These are phyloP conservation scores for Drosophila kurseongensis DNA, from an alignment of 1,140 invertebrate genomes.

Conservation along the genomic window DNA sequence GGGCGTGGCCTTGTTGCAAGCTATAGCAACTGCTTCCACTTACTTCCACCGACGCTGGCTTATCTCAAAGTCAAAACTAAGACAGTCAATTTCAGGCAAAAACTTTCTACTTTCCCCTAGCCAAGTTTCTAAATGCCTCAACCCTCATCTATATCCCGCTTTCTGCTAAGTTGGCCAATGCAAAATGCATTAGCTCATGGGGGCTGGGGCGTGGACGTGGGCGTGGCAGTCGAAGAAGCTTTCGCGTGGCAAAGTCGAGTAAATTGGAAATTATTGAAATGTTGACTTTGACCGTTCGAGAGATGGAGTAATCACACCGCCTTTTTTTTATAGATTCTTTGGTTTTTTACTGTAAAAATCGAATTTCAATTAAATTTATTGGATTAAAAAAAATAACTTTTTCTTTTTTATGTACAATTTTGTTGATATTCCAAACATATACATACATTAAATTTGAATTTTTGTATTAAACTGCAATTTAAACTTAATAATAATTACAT, in stretches of 20 bases:
- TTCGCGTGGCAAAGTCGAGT: constrained; percentile 25
- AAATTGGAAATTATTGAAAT: constrained; percentile 60
- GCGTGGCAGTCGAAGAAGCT: constrained; percentile 9
- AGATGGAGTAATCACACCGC: not conserved
- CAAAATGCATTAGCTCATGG: constrained; percentile 59
- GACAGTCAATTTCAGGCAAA: constrained; percentile 59
- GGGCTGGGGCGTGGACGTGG: not conserved
- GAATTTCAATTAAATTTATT: not conserved
- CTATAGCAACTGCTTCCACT: constrained; percentile 29
- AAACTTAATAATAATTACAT: no score
- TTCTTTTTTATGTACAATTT: not conserved
- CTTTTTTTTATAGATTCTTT: constrained; percentile 6
- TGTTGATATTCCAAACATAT: not conserved
- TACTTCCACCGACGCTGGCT: constrained; percentile 15
- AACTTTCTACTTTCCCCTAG: constrained; percentile 40
- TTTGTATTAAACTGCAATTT: no score
- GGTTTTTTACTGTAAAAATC: not conserved
- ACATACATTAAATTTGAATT: no score
- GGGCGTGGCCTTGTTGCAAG: constrained; percentile 45
- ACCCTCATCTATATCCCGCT: constrained; percentile 8
- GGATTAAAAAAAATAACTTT: not conserved
- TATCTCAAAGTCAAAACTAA: constrained; percentile 63
- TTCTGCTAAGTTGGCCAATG: constrained; percentile 47
- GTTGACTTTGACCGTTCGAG: constrained; percentile 30
- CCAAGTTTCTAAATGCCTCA: constrained; percentile 21